Evolutionary conservation across 2,797 vertebrate species (phyloP).

Genomic region (Clarias laeviceps): DNA sequence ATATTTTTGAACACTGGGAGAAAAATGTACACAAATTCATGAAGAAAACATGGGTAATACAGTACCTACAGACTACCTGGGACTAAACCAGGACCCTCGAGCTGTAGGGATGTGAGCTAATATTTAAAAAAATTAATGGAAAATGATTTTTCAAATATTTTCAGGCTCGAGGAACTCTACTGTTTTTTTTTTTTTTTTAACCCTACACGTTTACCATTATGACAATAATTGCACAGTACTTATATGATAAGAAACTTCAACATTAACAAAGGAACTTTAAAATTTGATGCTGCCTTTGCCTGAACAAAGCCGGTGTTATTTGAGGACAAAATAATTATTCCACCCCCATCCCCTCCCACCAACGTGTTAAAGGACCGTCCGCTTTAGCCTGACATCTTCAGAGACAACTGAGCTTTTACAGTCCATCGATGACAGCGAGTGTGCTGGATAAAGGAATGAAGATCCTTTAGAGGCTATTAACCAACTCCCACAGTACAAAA

Average conservation of each 20-base stretch:
- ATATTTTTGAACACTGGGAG: not conserved
- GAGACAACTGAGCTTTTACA: slow-evolving; percentile 36
- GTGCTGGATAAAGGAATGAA: slow-evolving; percentile 38
- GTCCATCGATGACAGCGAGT: slow-evolving; percentile 35
- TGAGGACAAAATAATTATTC: slow-evolving; percentile 2
- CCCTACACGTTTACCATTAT: not conserved
- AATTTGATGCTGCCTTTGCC: not conserved
- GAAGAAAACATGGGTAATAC: not conserved
- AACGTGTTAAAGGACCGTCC: slow-evolving; percentile 43
- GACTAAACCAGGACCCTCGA: not conserved
- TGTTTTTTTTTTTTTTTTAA: not conserved
- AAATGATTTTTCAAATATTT: not conserved
- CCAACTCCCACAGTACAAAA: slow-evolving; percentile 54
- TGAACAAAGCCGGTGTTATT: not conserved
- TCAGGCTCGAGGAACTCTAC: not conserved
- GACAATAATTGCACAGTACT: not conserved
- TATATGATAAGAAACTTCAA: not conserved
- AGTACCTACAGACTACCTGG: not conserved
- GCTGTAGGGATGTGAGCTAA: not conserved
- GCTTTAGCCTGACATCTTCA: slow-evolving; percentile 32
- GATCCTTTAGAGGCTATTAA: slow-evolving; percentile 57
- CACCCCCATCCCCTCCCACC: not conserved
- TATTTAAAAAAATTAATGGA: not conserved
- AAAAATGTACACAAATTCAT: not conserved
- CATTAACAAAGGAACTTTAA: not conserved